Evolutionary conservation across 2,888 invertebrate species (phyloP), one percentile per base, ranked within the genome.

Genomic region (Cyrtodaria siliqua): DNA sequence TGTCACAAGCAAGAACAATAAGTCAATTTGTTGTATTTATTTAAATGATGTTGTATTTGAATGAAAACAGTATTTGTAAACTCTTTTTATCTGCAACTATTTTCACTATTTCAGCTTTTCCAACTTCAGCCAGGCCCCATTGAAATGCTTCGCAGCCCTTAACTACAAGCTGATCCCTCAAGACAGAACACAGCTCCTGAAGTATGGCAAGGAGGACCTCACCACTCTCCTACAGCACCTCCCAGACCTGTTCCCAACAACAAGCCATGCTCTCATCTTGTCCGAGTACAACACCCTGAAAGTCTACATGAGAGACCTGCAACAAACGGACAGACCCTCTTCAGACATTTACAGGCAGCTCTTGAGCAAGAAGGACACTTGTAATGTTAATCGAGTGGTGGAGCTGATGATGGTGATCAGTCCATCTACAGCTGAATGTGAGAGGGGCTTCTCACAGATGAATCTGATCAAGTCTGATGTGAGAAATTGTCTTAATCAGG

Each of bases 101-200:
- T 55, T 6, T 55, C 33, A 18, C 16, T 26, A 12, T 57, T 57
- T 18, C 42, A 57, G 57, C 14, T 57, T 57, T 18, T 40, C 42
- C 20, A 57, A 57, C 23, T 57, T 57, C 57, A 57, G 42, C 24
- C 40, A 57, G 23, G 57, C 38, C 2, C 42, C 57, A 18, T 24
- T 57, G 8, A 38, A 42, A 42, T 57, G 57, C 26, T 53, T 26
- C 26, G 4, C 4, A 53, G 53, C 53, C 6, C 53, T 53, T 9
- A n/a, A 53, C 53, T 53, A 53, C 53, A 53, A n/a, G n/a, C 26
- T 26, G 8, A 26, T 53, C 23, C 53, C 53, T 12, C 53, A 24
- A 42, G 18, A 38, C 20, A 18, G 42, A 9, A 42, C 20, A 3
- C 8, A 42, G 14, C 42, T 40, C 18, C 16, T 57, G 42, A 57